Conservation (phyloP, 2,797 vertebrate species). For the Cyprinodon diabolis region DNA sequence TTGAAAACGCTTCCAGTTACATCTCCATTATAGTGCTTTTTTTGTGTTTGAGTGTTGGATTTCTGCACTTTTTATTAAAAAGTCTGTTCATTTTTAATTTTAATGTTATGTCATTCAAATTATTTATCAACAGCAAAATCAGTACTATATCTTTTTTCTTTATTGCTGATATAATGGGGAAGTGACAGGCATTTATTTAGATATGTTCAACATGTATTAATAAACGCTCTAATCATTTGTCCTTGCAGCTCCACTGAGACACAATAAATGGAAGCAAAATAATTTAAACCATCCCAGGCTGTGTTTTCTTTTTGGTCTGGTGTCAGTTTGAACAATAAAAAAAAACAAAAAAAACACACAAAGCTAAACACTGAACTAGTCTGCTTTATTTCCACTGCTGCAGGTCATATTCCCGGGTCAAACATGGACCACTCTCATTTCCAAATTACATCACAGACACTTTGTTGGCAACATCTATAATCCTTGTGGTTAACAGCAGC, state of each 20-base stretch:
- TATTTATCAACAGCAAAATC: conserved; percentile 51
- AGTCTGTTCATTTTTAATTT: conserved; percentile 34
- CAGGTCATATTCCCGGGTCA: conserved; percentile 61
- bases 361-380: conserved; percentile 14
- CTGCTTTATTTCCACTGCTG: conserved; percentile 72
- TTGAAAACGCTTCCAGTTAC: conserved; percentile 77
- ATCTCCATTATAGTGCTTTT: conserved; percentile 78
- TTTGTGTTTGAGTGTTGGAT: conserved; percentile 30
- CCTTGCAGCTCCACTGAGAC: conserved; percentile 59
- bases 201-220: conserved; percentile 47
- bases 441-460: conserved; percentile 64
- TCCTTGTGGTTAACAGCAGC: conserved; percentile 32
- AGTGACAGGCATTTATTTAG: conserved; percentile 41
- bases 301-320: conserved; percentile 71
- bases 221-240: conserved; percentile 55
- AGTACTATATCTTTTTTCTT: conserved; percentile 34
- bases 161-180: conserved; percentile 28
- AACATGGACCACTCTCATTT: conserved; percentile 37
- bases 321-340: conserved; percentile 71
- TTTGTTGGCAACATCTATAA: conserved; percentile 40
- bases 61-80: conserved; percentile 16
- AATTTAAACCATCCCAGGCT: conserved; percentile 63
- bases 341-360: conserved; percentile 13
- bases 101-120: conserved; percentile 23
- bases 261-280: conserved; percentile 75